A percentile compares a stretch with the other conserved stretches of the same genome.
Conservation (phyloP, 2,797 vertebrate species). For the Myripristis murdjan region DNA sequence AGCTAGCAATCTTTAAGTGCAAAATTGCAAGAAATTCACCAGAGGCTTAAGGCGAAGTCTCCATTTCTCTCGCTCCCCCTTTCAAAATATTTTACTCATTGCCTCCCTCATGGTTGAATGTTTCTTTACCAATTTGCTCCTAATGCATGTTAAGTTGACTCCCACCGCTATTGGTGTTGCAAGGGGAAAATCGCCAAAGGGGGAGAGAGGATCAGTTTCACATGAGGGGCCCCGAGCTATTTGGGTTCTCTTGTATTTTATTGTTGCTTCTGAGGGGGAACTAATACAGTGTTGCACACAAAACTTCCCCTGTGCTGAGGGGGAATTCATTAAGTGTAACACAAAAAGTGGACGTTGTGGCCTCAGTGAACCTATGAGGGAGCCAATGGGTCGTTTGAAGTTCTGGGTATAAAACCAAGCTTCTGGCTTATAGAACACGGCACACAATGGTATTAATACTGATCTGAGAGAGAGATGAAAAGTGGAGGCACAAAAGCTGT, state of each 20-base stretch:
- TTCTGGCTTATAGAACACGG: constrained; percentile 48
- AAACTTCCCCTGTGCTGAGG: constrained; percentile 75
- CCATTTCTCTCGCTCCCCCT: constrained; percentile 56
- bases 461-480: constrained; percentile 63
- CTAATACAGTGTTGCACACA: constrained; percentile 86
- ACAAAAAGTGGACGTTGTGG: constrained; percentile 75
- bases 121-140: constrained; percentile 84
- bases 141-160: constrained; percentile 83
- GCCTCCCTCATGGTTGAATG: constrained; percentile 73
- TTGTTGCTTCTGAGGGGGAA: constrained; percentile 83
- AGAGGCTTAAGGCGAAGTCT: constrained; percentile 62
- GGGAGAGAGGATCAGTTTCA: constrained; percentile 85
- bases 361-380: constrained; percentile 65
- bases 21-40: constrained; percentile 52
- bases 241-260: constrained; percentile 85
- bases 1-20: not conserved
- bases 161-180: constrained; percentile 76
- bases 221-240: constrained; percentile 84
- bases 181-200: constrained; percentile 67
- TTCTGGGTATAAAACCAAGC: constrained; percentile 51
- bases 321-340: constrained; percentile 85
- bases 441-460: constrained; percentile 63
- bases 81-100: constrained; percentile 78
- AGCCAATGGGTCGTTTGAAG: constrained; percentile 71
- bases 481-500: constrained; percentile 65